Evolutionary conservation across 2,888 invertebrate genomes (phyloP).

Genomic region (Endotricha flammealis): DNA sequence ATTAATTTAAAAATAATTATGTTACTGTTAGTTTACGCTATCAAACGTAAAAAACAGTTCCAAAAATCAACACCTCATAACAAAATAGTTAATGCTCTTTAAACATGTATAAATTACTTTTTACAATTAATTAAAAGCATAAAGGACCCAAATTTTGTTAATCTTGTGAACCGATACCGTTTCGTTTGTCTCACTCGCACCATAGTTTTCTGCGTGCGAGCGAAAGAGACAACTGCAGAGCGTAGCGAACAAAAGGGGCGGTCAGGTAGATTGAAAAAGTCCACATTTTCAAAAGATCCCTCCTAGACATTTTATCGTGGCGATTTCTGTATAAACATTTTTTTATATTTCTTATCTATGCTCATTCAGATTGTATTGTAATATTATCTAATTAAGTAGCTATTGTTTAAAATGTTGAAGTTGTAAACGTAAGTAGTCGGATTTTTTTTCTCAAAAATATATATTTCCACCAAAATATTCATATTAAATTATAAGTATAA

Average conservation of each 20-base stretch:
- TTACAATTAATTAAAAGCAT: constrained; percentile 23
- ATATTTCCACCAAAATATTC: too few relatives aligned
- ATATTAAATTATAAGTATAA: too few relatives aligned
- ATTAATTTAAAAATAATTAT: too few relatives aligned
- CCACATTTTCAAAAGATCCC: constrained; percentile 19
- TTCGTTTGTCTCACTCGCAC: constrained; percentile 19
- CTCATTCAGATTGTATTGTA: too few relatives aligned
- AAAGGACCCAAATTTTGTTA: constrained; percentile 27
- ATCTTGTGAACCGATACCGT: constrained; percentile 28
- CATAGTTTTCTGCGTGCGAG: constrained; percentile 17
- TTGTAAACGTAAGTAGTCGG: too few relatives aligned
- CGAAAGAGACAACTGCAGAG: constrained; percentile 25
- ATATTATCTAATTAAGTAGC: too few relatives aligned
- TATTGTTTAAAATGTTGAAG: too few relatives aligned
- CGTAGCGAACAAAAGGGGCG: constrained; percentile 36
- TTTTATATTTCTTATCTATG: too few relatives aligned
- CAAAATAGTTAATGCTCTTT: background rate
- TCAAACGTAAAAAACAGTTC: too few relatives aligned
- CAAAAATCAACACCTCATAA: too few relatives aligned
- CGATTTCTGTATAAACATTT: background rate
- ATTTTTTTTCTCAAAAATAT: too few relatives aligned
- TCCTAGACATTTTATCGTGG: constrained; percentile 6
- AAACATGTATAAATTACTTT: constrained; percentile 21
- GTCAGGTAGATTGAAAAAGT: constrained; percentile 39
- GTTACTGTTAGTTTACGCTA: too few relatives aligned